Evolutionary conservation across 2,797 vertebrate genomes (phyloP).

Genomic region (Platalea minor): DNA sequence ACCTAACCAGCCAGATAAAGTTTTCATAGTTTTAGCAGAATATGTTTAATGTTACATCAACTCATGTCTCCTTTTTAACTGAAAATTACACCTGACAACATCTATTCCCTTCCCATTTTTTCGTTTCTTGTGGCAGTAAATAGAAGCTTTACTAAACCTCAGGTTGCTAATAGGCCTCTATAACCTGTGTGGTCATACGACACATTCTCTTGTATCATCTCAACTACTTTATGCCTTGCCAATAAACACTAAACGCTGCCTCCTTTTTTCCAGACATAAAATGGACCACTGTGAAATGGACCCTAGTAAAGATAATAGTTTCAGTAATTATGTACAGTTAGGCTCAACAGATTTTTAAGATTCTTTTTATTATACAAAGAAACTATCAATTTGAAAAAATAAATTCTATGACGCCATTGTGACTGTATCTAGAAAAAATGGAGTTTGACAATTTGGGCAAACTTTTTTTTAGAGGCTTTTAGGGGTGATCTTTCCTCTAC

Average conservation of each 20-base stretch:
- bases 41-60: background rate
- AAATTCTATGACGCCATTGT: background rate
- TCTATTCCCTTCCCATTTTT: background rate
- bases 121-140: background rate
- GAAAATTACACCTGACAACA: background rate
- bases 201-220: background rate
- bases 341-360: background rate
- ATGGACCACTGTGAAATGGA: background rate
- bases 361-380: background rate
- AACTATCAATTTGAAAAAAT: background rate
- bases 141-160: background rate
- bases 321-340: background rate
- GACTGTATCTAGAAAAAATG: background rate
- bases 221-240: background rate
- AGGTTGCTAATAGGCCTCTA: background rate
- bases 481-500: background rate
- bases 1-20: background rate
- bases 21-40: background rate
- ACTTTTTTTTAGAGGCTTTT: background rate
- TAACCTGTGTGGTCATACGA: background rate
- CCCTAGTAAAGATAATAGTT: background rate
- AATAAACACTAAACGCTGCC: background rate
- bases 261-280: background rate
- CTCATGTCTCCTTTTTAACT: background rate
- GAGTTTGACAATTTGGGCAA: background rate